Conservation (phyloP, 2,113 vertebrate genomes). For the Pelusios castaneus region DNA sequence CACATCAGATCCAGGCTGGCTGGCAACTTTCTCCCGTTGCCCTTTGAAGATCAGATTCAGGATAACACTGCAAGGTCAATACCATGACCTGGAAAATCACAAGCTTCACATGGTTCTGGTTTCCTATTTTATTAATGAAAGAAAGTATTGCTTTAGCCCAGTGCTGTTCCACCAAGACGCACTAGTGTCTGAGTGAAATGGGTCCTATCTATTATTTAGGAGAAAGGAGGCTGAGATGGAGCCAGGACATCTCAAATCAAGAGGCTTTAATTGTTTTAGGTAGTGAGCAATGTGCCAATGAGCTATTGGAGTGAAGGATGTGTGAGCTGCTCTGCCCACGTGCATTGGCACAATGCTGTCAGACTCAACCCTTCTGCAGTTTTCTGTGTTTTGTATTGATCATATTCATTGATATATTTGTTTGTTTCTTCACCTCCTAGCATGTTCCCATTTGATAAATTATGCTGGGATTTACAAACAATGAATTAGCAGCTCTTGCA, state of each 20-base stretch:
- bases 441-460: not conserved
- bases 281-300: not conserved
- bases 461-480: not conserved
- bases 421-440: not conserved
- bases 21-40: not conserved
- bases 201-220: not conserved
- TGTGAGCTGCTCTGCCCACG: not conserved
- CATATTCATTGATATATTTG: not conserved
- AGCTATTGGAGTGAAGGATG: not conserved
- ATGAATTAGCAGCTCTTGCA: not conserved
- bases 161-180: not conserved
- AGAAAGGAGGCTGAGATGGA: not conserved
- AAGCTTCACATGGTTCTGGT: not conserved
- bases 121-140: not conserved
- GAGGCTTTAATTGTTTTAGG: not conserved
- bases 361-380: not conserved
- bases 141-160: not conserved
- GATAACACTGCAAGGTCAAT: not conserved
- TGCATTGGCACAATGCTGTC: not conserved
- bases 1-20: not conserved
- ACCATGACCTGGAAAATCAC: not conserved
- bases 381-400: not conserved
- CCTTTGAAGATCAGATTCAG: not conserved
- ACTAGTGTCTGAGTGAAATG: not conserved
- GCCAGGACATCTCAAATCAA: not conserved